Evolutionary conservation across 2,797 vertebrate species (phyloP).

Genomic region (Numenius phaeopus): DNA sequence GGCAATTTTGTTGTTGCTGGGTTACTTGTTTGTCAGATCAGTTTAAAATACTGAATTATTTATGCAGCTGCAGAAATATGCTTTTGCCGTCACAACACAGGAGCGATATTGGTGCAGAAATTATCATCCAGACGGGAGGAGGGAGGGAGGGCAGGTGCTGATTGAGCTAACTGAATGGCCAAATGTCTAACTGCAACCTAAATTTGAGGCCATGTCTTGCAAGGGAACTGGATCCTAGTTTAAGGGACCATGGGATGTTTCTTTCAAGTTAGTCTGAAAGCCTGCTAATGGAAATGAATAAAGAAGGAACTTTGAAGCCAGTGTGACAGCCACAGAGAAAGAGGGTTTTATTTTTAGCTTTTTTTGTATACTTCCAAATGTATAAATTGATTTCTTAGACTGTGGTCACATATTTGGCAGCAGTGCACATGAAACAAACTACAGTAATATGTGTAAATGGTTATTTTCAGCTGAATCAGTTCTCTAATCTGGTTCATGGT

Average conservation of each 20-base stretch:
- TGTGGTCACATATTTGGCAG: not conserved
- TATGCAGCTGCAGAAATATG: not conserved
- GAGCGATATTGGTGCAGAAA: accelerated
- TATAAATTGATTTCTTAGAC: not conserved
- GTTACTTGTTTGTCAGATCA: not conserved
- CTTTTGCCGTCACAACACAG: not conserved
- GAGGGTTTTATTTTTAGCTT: accelerated
- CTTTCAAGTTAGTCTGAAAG: not conserved
- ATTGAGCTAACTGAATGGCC: not conserved
- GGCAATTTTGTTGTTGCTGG: not conserved
- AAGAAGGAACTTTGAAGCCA: not conserved
- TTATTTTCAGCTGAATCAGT: not conserved
- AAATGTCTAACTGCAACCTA: not conserved
- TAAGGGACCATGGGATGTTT: not conserved
- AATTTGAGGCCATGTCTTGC: not conserved
- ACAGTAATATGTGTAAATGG: not conserved
- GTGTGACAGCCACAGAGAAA: not conserved
- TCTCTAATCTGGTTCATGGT: not conserved
- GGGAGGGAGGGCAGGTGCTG: not conserved
- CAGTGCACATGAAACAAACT: not conserved
- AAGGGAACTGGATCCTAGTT: not conserved
- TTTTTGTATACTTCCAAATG: not conserved
- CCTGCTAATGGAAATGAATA: not conserved
- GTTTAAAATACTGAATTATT: not conserved
- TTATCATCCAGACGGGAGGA: not conserved